Conservation (phyloP, 2,113 vertebrate genomes). For the Rutilus rutilus region DNA sequence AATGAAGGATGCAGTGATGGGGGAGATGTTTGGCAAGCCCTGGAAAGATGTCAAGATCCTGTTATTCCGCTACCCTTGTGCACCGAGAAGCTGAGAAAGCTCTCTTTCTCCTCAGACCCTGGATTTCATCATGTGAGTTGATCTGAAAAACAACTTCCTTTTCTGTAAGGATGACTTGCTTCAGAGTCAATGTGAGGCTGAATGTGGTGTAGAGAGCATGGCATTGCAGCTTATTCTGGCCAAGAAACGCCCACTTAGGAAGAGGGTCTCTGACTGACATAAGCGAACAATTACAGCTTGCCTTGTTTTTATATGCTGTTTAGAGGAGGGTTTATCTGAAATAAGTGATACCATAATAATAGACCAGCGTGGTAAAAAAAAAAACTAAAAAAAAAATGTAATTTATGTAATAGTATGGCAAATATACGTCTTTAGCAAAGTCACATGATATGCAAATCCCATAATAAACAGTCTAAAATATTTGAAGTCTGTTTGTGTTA, state of each 20-base stretch:
- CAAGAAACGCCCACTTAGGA: constrained; percentile 2
- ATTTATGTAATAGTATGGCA: not conserved
- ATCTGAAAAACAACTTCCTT: constrained; percentile 21
- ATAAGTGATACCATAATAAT: not conserved
- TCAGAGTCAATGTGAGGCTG: constrained; percentile 20
- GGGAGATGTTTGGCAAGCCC: constrained; percentile 26
- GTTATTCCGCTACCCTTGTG: constrained; percentile 34
- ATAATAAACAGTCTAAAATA: not conserved
- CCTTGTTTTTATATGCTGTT: not conserved
- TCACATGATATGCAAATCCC: not conserved
- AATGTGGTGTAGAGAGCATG: not conserved
- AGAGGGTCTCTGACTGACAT: not conserved
- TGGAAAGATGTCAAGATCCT: constrained; percentile 46
- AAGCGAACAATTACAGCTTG: not conserved
- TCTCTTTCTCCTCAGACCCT: constrained; percentile 17
- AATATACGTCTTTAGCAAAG: not conserved
- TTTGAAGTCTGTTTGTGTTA: not conserved
- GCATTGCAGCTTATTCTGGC: constrained; percentile 2
- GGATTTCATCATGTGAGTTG: not conserved
- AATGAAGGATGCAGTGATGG: constrained; percentile 24
- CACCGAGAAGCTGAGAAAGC: constrained; percentile 26
- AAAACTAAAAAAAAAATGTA: not conserved
- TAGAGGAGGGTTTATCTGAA: not conserved
- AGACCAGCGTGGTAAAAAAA: not conserved
- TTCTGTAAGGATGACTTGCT: not conserved